A percentile compares a stretch with the other conserved stretches of the same genome.
Evolutionary conservation across 2,888 invertebrate genomes (phyloP).

Genomic region (Caenorhabditis sp.): DNA sequence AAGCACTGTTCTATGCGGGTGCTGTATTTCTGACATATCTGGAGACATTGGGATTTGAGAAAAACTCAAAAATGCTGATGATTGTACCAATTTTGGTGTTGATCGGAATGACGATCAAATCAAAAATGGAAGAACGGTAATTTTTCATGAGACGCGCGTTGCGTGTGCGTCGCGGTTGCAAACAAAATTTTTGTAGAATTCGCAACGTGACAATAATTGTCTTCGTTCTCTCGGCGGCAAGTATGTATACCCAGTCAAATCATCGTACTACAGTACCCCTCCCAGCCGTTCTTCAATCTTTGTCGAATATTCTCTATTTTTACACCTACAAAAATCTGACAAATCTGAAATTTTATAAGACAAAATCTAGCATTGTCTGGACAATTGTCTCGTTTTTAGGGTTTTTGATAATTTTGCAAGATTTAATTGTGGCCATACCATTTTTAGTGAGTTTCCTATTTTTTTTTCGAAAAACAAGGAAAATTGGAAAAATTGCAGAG

Average conservation of each 20-base stretch:
- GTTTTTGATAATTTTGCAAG: background rate
- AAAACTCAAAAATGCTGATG: background rate
- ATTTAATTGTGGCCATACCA: background rate
- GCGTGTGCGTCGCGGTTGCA: too few relatives aligned
- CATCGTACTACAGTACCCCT: background rate
- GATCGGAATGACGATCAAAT: background rate
- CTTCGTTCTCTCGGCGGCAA: background rate
- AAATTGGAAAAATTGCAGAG: background rate
- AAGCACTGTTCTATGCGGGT: constrained; percentile 20
- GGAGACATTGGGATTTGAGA: constrained; percentile 32
- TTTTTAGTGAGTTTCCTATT: background rate
- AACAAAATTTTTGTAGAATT: background rate
- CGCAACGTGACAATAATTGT: background rate
- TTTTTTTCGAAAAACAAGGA: too few relatives aligned
- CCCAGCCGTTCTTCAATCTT: background rate
- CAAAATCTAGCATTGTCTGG: background rate
- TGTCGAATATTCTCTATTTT: background rate
- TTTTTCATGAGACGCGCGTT: too few relatives aligned
- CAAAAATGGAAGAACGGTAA: background rate
- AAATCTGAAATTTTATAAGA: background rate
- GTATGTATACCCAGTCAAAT: background rate
- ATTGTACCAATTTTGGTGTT: background rate
- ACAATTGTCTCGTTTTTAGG: background rate
- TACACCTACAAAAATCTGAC: background rate
- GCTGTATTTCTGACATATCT: constrained; percentile 29